Evolutionary conservation across 1,140 invertebrate species (phyloP).

Genomic region (Ridgeia piscesae): DNA sequence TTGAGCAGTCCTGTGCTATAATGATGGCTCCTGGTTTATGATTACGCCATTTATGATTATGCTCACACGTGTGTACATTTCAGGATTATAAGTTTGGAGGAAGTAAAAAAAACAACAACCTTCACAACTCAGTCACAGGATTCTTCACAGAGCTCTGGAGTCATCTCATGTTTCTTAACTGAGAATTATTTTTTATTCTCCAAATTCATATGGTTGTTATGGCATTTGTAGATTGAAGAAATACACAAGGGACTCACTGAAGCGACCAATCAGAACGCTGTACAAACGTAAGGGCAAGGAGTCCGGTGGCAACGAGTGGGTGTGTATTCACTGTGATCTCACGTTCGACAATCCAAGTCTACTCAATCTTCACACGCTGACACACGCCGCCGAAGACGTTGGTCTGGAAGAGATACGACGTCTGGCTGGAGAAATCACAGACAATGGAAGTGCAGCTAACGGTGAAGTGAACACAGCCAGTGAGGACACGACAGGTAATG

Average conservation of each 20-base stretch:
- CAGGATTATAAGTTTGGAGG: neutral
- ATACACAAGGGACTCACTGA: slow-evolving; percentile 41
- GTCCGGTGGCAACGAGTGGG: slow-evolving; percentile 58
- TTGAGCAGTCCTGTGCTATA: too few relatives aligned
- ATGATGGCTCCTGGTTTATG: too few relatives aligned
- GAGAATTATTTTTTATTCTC: neutral
- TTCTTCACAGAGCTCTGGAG: too few relatives aligned
- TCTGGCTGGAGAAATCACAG: neutral
- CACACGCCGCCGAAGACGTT: slow-evolving; percentile 56
- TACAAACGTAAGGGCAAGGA: slow-evolving; percentile 45
- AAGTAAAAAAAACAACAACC: neutral
- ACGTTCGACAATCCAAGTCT: slow-evolving; percentile 63
- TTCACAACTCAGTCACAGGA: neutral
- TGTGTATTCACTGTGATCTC: slow-evolving; percentile 63
- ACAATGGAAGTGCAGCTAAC: neutral
- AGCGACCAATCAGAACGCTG: slow-evolving; percentile 47
- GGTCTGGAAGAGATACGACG: neutral
- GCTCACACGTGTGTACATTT: neutral
- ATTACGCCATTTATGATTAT: neutral
- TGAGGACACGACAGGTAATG: neutral
- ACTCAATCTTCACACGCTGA: slow-evolving; percentile 63
- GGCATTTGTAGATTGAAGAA: slow-evolving; percentile 46
- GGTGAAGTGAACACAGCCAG: neutral
- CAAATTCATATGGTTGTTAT: too few relatives aligned
- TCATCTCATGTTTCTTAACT: neutral